Evolutionary conservation across 2,888 invertebrate genomes (phyloP).

Genomic region (Actias luna): DNA sequence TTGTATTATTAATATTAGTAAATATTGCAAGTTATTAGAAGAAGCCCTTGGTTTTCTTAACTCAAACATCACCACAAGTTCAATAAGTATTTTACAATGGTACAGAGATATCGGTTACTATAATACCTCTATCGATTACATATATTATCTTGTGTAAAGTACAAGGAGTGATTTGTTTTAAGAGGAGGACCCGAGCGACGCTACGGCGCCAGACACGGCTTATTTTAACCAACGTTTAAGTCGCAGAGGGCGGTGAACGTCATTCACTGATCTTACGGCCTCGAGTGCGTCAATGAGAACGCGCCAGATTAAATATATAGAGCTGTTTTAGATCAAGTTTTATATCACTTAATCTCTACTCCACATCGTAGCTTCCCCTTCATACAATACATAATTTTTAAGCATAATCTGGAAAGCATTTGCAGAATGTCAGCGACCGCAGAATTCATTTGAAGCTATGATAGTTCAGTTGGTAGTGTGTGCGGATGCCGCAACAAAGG

Average conservation of each 20-base stretch:
- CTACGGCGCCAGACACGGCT: slow-evolving; percentile 42
- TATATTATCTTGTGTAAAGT: slow-evolving; percentile 1
- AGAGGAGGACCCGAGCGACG: slow-evolving; percentile 12
- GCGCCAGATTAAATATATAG: slow-evolving; percentile 30
- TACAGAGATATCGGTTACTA: background rate
- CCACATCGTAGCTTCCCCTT: too few relatives aligned
- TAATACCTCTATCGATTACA: background rate
- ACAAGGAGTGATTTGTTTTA: slow-evolving; percentile 14
- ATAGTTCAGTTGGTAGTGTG: too few relatives aligned
- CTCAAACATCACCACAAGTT: background rate
- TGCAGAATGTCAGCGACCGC: too few relatives aligned
- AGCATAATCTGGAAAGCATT: too few relatives aligned
- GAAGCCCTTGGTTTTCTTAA: background rate
- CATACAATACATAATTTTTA: too few relatives aligned
- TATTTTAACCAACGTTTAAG: slow-evolving; percentile 59
- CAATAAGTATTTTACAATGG: background rate
- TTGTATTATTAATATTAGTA: background rate
- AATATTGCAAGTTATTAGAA: too few relatives aligned
- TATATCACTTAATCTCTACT: background rate
- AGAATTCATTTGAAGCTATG: too few relatives aligned
- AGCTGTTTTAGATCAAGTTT: slow-evolving; percentile 35
- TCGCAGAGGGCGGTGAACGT: slow-evolving; percentile 52
- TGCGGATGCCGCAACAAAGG: too few relatives aligned
- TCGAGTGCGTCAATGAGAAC: slow-evolving; percentile 53
- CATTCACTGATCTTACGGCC: slow-evolving; percentile 55